Conservation (phyloP, 2,888 invertebrate species). For the Margaritifera margaritifera region DNA sequence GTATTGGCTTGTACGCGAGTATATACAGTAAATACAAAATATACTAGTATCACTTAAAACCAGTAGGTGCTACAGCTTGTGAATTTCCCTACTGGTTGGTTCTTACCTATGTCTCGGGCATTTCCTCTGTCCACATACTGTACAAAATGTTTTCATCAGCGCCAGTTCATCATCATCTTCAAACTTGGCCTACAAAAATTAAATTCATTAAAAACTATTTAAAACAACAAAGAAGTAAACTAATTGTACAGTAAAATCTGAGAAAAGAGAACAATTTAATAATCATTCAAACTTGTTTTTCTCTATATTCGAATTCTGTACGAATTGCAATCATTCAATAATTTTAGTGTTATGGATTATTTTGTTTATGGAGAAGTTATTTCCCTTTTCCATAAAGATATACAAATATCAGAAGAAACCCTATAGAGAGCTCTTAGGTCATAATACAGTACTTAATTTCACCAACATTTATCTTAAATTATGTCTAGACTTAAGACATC, state of each 20-base stretch:
- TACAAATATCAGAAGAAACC: too few relatives aligned
- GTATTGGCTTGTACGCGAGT: too few relatives aligned
- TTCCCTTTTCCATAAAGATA: too few relatives aligned
- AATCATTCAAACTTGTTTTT: neutral
- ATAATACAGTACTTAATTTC: too few relatives aligned
- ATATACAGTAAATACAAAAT: too few relatives aligned
- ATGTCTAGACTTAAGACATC: too few relatives aligned
- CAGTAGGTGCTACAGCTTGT: too few relatives aligned
- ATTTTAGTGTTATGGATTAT: neutral
- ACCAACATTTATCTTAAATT: too few relatives aligned
- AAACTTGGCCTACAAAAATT: conserved; percentile 20
- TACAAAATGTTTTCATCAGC: conserved; percentile 64
- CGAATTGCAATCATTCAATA: neutral
- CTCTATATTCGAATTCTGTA: too few relatives aligned
- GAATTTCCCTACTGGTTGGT: neutral
- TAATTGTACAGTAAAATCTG: neutral
- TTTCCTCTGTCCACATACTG: conserved; percentile 70
- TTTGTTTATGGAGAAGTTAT: neutral
- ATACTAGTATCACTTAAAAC: neutral
- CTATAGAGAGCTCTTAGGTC: too few relatives aligned
- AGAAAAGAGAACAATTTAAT: neutral
- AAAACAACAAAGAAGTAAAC: conserved; percentile 2
- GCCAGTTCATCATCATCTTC: conserved; percentile 56
- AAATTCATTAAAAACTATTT: neutral
- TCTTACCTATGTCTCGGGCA: conserved; percentile 70